These are phyloP conservation scores for Dallia pectoralis DNA, from an alignment of 2,797 vertebrate genomes.

Conservation along the genomic window DNA sequence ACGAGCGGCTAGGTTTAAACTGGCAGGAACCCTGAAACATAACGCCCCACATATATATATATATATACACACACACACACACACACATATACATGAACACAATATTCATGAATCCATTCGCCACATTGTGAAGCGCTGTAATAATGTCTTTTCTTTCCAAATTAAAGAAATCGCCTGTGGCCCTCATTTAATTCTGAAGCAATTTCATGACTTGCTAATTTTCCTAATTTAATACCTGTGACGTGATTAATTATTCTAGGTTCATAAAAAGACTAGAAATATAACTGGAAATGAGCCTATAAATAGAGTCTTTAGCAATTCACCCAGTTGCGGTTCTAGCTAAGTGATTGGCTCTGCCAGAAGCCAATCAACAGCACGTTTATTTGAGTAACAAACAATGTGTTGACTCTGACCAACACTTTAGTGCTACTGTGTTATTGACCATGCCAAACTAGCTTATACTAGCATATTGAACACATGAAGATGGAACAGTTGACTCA, in stretches of 20 bases:
- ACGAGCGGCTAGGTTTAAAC: neutral
- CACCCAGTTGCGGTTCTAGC: neutral
- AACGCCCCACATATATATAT: neutral
- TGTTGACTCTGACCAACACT: neutral
- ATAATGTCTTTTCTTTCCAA: constrained; percentile 5
- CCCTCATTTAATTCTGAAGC: constrained; percentile 12
- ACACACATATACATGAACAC: too few relatives aligned
- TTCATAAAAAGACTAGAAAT: constrained; percentile 10
- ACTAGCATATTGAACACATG: constrained; percentile 15
- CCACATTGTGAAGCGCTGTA: neutral
- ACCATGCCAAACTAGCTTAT: neutral
- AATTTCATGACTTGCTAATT: constrained; percentile 20
- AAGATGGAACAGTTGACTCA: constrained; percentile 9
- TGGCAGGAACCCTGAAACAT: neutral
- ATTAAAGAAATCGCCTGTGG: constrained; percentile 17
- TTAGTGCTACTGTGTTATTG: neutral
- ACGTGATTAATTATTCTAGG: constrained; percentile 16
- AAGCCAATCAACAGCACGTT: neutral
- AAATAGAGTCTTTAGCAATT: neutral
- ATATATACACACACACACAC: too few relatives aligned
- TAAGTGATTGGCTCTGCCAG: neutral
- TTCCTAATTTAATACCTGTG: constrained; percentile 22
- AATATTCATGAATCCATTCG: neutral
- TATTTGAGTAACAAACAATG: constrained; percentile 6
- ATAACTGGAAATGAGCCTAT: neutral